phyloP scores from a whole-genome alignment of 2,113 vertebrate species.

The Sturnus vulgaris region DNA sequence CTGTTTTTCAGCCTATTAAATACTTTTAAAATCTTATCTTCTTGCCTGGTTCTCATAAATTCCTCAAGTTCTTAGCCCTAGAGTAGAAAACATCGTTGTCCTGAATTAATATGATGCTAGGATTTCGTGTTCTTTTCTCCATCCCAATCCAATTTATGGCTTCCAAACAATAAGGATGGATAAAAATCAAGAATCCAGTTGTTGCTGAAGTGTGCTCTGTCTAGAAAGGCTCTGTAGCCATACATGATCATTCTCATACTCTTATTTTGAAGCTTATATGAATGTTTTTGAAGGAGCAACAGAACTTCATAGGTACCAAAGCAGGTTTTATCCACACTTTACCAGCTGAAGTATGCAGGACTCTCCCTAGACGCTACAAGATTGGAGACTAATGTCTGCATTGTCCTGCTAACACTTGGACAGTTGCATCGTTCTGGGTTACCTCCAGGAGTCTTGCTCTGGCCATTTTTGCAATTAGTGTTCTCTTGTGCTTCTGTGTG shows the following conservation, averaged over 20 bases:
- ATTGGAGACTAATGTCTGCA: neutral
- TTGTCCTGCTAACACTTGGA: neutral
- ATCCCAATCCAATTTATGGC: neutral
- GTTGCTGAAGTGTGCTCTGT: neutral
- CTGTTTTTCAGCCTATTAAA: neutral
- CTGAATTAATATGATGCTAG: neutral
- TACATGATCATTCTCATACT: neutral
- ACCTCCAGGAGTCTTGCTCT: neutral
- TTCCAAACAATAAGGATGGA: neutral
- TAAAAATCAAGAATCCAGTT: neutral
- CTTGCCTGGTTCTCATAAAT: neutral
- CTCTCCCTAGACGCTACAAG: neutral
- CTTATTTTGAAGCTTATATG: neutral
- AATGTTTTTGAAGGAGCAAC: neutral
- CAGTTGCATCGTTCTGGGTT: neutral
- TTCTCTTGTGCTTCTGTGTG: neutral
- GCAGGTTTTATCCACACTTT: neutral
- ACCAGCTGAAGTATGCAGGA: neutral
- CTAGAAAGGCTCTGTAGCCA: neutral
- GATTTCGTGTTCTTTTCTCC: neutral
- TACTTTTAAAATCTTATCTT: neutral
- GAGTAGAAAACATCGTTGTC: neutral
- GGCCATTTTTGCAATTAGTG: neutral
- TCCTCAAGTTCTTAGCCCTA: neutral
- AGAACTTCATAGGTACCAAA: neutral